Conservation (phyloP, 2,113 vertebrate genomes). For the Cyanocitta stelleri region DNA sequence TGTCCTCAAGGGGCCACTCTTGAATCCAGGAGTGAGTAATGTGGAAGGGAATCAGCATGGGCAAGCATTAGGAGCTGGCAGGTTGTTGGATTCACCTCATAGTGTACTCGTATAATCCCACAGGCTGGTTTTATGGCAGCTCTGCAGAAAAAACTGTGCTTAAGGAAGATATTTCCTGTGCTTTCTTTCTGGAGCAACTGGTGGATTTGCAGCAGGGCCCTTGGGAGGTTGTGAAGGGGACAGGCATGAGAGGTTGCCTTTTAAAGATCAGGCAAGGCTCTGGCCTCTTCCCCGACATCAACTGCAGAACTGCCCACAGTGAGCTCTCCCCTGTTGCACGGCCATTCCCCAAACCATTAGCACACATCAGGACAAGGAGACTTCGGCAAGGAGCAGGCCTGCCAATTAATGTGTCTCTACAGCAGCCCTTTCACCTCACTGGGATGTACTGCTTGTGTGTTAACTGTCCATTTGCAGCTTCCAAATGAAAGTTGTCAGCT, state of each 20-base stretch:
- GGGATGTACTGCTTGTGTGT: not conserved
- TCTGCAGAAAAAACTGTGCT: not conserved
- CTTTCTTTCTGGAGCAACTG: not conserved
- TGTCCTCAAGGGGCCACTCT: not conserved
- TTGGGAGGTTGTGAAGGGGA: not conserved
- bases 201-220: not conserved
- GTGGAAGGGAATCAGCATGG: not conserved
- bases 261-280: not conserved
- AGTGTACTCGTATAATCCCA: not conserved
- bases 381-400: not conserved
- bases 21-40: not conserved
- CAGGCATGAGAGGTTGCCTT: not conserved
- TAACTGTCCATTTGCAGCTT: not conserved
- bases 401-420: not conserved
- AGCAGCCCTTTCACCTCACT: not conserved
- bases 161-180: not conserved
- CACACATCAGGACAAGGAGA: not conserved
- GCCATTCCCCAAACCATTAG: not conserved
- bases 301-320: not conserved
- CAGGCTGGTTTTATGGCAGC: not conserved
- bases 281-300: not conserved
- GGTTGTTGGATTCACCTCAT: not conserved
- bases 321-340: not conserved
- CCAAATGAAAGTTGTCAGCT: slow-evolving; percentile 13
- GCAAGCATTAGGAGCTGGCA: not conserved